phyloP scores from a whole-genome alignment of 2,888 invertebrate species.

The Drosophila vallismaia region DNA sequence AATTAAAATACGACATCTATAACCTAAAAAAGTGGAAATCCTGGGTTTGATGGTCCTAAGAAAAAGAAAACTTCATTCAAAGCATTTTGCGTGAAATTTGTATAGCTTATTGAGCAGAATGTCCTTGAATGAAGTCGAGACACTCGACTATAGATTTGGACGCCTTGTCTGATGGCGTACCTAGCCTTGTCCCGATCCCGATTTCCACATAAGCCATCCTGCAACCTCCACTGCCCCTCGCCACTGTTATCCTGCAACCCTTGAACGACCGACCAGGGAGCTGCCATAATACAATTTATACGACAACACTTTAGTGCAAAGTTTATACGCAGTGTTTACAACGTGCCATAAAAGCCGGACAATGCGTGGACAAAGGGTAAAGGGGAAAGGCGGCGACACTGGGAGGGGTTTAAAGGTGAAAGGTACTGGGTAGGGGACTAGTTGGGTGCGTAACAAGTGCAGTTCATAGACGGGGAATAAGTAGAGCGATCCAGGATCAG shows the following conservation, averaged over 20 bases:
- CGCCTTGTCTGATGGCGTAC: not conserved
- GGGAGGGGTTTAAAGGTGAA: conserved; percentile 5
- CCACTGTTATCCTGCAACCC: conserved; percentile 10
- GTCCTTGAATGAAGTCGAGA: not conserved
- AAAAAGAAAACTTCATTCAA: not conserved
- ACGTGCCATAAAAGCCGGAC: conserved; percentile 77
- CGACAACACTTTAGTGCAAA: conserved; percentile 79
- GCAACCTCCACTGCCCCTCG: not conserved
- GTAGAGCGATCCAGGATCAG: conserved; percentile 52
- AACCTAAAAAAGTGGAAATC: not conserved
- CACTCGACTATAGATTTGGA: not conserved
- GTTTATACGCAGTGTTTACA: conserved; percentile 78
- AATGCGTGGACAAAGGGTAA: conserved; percentile 47
- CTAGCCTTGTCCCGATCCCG: not conserved
- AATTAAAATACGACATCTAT: not conserved
- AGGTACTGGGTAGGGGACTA: not conserved
- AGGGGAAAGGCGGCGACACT: not conserved
- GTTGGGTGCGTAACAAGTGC: conserved; percentile 72
- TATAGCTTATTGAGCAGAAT: not conserved
- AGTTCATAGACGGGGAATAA: conserved; percentile 55
- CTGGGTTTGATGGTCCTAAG: not conserved
- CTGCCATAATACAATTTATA: conserved; percentile 79
- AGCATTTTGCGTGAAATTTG: not conserved
- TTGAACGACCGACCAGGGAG: conserved; percentile 72
- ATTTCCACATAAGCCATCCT: not conserved